phyloP scores from a whole-genome alignment of 2,797 vertebrate species.

The Cyprinodon diabolis region DNA sequence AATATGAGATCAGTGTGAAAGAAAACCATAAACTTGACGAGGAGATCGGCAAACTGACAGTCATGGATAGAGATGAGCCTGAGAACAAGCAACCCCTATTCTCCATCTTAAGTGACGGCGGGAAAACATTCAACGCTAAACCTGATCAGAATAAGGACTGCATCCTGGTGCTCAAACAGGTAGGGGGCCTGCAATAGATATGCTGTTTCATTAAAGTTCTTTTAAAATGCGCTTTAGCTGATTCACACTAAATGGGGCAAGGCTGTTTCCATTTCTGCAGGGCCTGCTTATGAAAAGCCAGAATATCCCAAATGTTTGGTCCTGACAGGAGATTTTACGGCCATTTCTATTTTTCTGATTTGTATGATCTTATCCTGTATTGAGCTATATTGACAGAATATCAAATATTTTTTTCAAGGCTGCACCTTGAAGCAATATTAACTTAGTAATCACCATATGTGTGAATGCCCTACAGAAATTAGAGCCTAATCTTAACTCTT shows the following conservation, averaged over 20 bases:
- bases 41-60: conserved; percentile 81
- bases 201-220: background rate
- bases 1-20: conserved; percentile 80
- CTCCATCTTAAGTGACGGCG: conserved; percentile 57
- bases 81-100: conserved; percentile 90
- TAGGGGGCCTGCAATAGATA: conserved; percentile 48
- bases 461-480: too few species aligned
- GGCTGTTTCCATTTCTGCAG: background rate
- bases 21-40: conserved; percentile 83
- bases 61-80: conserved; percentile 88
- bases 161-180: conserved; percentile 87
- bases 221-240: background rate
- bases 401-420: too few species aligned
- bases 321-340: background rate
- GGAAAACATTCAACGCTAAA: conserved; percentile 78
- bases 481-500: too few species aligned
- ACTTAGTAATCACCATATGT: too few species aligned
- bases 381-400: too few species aligned
- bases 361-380: too few species aligned
- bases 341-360: background rate
- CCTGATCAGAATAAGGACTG: conserved; percentile 83
- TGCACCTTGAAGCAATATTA: too few species aligned
- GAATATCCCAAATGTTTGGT: background rate
- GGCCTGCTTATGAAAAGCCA: background rate
- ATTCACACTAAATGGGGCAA: background rate